phyloP scores from a whole-genome alignment of 2,113 vertebrate genomes.

The Callaeas wilsoni region DNA sequence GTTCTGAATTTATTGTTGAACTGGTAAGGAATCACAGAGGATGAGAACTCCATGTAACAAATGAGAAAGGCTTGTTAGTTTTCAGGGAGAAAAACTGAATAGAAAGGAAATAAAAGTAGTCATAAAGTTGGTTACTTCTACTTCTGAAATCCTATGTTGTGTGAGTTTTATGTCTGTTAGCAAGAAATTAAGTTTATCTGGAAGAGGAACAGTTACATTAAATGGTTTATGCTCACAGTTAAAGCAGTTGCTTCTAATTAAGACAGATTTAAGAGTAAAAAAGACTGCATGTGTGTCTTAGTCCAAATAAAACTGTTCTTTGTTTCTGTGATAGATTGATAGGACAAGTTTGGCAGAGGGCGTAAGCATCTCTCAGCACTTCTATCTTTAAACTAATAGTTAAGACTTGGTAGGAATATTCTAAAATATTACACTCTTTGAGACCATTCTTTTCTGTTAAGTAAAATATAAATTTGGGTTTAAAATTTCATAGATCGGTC shows the following conservation, averaged over 20 bases:
- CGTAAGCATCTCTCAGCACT: neutral
- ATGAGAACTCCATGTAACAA: neutral
- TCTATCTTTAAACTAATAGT: neutral
- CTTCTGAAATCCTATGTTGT: neutral
- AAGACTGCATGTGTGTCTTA: neutral
- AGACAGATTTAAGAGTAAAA: neutral
- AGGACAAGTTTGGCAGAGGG: neutral
- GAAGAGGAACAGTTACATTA: neutral
- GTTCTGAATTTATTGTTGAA: neutral
- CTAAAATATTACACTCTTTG: neutral
- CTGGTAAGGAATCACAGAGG: neutral
- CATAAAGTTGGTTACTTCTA: neutral
- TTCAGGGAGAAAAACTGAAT: neutral
- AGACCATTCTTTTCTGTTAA: neutral
- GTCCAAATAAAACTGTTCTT: neutral
- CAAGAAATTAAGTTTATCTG: neutral
- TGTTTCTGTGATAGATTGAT: neutral
- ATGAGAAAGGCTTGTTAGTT: neutral
- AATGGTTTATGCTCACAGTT: neutral
- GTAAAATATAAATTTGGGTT: neutral
- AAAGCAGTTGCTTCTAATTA: neutral
- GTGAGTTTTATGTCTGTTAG: neutral
- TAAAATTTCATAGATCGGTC: neutral
- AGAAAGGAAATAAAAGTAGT: neutral
- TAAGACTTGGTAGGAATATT: neutral